Conservation (phyloP, 2,797 vertebrate genomes). For the Alauda arvensis region DNA sequence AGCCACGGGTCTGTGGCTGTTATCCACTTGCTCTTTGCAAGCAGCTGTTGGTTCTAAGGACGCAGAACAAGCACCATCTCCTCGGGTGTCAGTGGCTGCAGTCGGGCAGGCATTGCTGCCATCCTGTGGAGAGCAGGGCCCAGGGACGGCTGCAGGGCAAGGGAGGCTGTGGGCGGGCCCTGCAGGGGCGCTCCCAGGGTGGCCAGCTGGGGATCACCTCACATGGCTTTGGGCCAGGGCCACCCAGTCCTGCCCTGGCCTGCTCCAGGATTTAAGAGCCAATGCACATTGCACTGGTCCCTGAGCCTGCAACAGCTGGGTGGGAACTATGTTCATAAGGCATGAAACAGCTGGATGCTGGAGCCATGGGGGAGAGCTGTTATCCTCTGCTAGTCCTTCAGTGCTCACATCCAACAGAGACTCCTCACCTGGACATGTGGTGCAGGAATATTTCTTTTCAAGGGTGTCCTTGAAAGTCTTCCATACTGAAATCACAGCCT, state of each 20-base stretch:
- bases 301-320: not conserved
- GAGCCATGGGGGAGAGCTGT: not conserved
- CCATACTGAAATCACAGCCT: not conserved
- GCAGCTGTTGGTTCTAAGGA: not conserved
- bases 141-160: rapidly evolving
- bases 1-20: rapidly evolving
- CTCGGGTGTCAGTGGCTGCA: rapidly evolving
- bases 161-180: no score
- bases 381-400: not conserved
- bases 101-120: slow-evolving; percentile 49
- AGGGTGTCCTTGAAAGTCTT: not conserved
- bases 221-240: rapidly evolving
- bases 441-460: not conserved
- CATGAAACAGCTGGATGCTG: rapidly evolving
- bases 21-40: not conserved
- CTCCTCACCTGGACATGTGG: rapidly evolving
- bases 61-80: rapidly evolving
- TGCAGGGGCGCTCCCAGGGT: rapidly evolving
- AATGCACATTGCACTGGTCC: not conserved
- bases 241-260: rapidly evolving
- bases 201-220: no score
- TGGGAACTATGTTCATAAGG: rapidly evolving
- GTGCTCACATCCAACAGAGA: not conserved
- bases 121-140: slow-evolving; percentile 41
- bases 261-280: not conserved